A percentile compares a stretch with the other conserved stretches of the same genome.
Conservation (phyloP, 2,113 vertebrate genomes). For the Marcusenius ussheri region DNA sequence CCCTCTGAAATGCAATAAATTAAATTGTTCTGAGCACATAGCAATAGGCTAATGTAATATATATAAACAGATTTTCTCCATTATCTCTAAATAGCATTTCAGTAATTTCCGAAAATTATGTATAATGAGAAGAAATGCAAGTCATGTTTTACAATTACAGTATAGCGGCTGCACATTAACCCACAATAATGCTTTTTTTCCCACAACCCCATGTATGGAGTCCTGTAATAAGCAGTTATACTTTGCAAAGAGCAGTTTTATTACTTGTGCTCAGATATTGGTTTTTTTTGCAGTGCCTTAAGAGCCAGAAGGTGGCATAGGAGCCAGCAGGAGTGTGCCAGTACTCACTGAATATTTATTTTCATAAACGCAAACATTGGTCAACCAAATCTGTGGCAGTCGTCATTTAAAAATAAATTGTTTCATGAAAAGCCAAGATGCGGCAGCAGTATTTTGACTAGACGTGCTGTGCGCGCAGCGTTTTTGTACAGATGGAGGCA, state of each 20-base stretch:
- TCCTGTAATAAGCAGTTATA: neutral
- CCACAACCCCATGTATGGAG: neutral
- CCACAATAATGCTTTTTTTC: neutral
- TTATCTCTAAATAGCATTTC: conserved; percentile 1
- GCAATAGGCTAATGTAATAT: neutral
- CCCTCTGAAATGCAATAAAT: neutral
- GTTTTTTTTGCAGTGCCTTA: neutral
- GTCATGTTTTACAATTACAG: neutral
- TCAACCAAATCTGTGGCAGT: neutral
- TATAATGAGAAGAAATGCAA: neutral
- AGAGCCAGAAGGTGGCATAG: too few relatives aligned
- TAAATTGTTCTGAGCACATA: neutral
- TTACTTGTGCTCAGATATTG: neutral
- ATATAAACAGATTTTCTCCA: neutral
- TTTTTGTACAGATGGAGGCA: conserved; percentile 25
- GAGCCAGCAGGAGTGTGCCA: neutral
- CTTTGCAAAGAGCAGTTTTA: neutral
- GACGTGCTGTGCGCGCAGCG: neutral
- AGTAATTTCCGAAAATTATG: neutral
- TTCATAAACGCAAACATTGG: conserved; percentile 1
- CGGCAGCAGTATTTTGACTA: conserved; percentile 14
- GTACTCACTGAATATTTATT: conserved; percentile 7
- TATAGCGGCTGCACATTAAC: neutral
- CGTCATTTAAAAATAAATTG: neutral
- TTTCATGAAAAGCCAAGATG: conserved; percentile 2